These are phyloP conservation scores for Anguilla obscura DNA, from an alignment of 2,797 vertebrate species.

Conservation along the genomic window DNA sequence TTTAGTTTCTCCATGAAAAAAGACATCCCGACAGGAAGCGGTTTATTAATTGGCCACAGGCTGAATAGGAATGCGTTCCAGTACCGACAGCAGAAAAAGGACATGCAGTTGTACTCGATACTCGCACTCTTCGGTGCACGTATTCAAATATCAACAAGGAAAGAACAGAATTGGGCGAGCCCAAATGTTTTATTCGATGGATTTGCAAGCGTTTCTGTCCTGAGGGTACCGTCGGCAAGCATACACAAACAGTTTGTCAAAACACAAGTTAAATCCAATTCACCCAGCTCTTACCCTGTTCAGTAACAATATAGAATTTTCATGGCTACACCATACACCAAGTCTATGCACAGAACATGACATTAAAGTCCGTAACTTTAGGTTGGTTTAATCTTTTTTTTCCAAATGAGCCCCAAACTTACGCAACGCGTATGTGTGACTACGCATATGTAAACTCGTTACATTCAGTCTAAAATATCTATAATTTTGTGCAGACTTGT, in stretches of 20 bases:
- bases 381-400: neutral
- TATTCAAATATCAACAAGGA: neutral
- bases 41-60: neutral
- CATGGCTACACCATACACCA: neutral
- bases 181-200: neutral
- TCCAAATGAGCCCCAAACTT: neutral
- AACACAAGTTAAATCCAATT: neutral
- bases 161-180: neutral
- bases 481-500: neutral
- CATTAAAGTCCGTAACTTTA: neutral
- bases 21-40: neutral
- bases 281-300: neutral
- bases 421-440: neutral
- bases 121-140: neutral
- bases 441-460: neutral
- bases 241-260: neutral
- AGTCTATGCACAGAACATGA: neutral
- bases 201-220: neutral
- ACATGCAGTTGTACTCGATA: neutral
- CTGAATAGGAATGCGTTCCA: neutral
- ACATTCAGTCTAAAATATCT: neutral
- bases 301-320: neutral
- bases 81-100: neutral
- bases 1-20: neutral
- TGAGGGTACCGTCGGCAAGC: neutral